phyloP scores from a whole-genome alignment of 2,888 invertebrate genomes.

The Spilosoma lubricipeda region DNA sequence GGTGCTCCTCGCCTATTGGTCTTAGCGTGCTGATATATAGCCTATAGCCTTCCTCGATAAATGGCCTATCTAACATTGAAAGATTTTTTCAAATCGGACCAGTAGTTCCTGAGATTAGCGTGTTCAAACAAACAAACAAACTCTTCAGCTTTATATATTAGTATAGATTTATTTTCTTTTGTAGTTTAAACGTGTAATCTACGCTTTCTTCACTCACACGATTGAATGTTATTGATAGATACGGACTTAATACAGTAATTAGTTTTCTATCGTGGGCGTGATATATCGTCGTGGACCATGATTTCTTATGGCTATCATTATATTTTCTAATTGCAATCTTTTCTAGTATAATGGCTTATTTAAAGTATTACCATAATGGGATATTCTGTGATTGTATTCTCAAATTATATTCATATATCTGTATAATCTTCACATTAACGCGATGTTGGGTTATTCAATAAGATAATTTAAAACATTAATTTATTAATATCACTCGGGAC shows the following conservation, averaged over 20 bases:
- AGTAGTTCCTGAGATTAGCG: too few relatives aligned
- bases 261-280: constrained; percentile 61
- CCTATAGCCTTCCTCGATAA: too few relatives aligned
- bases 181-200: constrained; percentile 32
- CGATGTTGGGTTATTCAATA: constrained; percentile 34
- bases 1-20: too few relatives aligned
- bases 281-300: constrained; percentile 47
- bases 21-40: too few relatives aligned
- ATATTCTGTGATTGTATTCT: constrained; percentile 40
- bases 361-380: constrained; percentile 49
- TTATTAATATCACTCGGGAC: constrained; percentile 2
- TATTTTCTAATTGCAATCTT: constrained; percentile 52
- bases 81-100: too few relatives aligned
- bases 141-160: too few relatives aligned
- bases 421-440: constrained; percentile 49
- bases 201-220: constrained; percentile 32
- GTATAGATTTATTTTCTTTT: not conserved
- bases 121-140: too few relatives aligned
- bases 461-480: constrained; percentile 24
- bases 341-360: constrained; percentile 48
- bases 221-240: constrained; percentile 43
- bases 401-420: constrained; percentile 33
- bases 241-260: constrained; percentile 64
- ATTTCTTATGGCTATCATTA: constrained; percentile 48
- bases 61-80: too few relatives aligned